phyloP scores from a whole-genome alignment of 1,140 invertebrate genomes.

The Caenorhabditis briggsae region DNA sequence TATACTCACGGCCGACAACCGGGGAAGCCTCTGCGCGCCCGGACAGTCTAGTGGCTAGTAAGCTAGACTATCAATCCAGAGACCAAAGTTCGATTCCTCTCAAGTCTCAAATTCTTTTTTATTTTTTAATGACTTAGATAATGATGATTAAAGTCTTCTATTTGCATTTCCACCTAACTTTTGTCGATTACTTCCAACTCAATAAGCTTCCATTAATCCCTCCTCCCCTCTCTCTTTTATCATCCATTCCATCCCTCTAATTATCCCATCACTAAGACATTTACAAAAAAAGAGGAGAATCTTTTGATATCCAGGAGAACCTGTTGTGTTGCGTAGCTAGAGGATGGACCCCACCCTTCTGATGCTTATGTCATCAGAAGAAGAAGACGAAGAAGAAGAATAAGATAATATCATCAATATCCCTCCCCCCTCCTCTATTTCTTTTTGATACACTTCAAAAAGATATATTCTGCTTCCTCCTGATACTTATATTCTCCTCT shows the following conservation, averaged over 20 bases:
- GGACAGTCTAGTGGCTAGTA: no score
- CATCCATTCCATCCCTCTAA: not conserved
- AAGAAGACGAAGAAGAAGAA: no score
- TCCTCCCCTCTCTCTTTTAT: not conserved
- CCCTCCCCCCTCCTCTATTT: not conserved
- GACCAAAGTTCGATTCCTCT: no score
- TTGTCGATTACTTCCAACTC: not conserved
- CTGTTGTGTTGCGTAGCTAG: not conserved
- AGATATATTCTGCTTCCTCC: not conserved
- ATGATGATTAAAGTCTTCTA: no score
- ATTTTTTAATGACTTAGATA: no score
- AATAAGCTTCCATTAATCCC: not conserved
- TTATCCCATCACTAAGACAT: not conserved
- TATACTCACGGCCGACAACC: no score
- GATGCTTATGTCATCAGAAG: not conserved
- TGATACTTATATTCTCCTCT: not conserved
- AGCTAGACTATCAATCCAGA: no score
- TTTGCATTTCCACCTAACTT: no score
- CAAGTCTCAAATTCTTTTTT: no score
- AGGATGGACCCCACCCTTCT: conserved; percentile 6
- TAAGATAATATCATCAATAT: not conserved
- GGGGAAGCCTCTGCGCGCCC: no score
- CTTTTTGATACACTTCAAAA: not conserved
- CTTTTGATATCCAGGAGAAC: not conserved
- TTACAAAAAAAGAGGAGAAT: not conserved